Evolutionary conservation across 2,113 vertebrate genomes (phyloP).

Genomic region (Sinosuthora webbiana): DNA sequence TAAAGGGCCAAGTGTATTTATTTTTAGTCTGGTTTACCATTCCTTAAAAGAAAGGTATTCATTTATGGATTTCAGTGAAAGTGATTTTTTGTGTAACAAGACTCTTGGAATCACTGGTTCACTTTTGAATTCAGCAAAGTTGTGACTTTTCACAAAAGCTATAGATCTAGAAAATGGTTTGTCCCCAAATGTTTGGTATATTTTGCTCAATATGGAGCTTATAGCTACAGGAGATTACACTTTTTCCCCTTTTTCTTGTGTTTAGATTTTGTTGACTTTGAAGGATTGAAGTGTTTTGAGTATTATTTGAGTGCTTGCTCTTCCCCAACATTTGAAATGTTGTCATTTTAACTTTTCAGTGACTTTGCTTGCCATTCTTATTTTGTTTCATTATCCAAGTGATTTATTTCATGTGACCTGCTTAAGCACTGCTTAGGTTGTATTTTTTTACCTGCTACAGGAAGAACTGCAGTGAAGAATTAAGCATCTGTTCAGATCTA

Average conservation of each 20-base stretch:
- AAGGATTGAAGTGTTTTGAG: neutral
- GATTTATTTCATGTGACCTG: neutral
- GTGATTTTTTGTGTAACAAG: neutral
- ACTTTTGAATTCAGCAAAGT: neutral
- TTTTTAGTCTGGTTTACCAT: neutral
- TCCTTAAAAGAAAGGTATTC: neutral
- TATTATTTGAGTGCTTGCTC: neutral
- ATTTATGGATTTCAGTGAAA: neutral
- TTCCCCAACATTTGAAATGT: neutral
- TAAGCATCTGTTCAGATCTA: constrained; percentile 66
- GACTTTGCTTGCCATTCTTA: neutral
- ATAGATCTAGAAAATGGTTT: neutral
- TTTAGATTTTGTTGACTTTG: neutral
- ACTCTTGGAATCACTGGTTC: neutral
- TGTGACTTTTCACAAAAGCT: neutral
- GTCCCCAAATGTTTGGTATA: neutral
- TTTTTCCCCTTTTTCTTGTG: neutral
- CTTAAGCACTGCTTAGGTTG: neutral
- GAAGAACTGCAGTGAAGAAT: constrained; percentile 63
- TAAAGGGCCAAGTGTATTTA: neutral
- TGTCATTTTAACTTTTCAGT: neutral
- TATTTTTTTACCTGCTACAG: constrained; percentile 64
- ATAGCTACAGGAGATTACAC: neutral
- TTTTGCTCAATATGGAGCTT: neutral
- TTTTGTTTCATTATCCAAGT: neutral